These are phyloP conservation scores for Corapipo altera DNA, from an alignment of 2,113 vertebrate species.

Conservation along the genomic window DNA sequence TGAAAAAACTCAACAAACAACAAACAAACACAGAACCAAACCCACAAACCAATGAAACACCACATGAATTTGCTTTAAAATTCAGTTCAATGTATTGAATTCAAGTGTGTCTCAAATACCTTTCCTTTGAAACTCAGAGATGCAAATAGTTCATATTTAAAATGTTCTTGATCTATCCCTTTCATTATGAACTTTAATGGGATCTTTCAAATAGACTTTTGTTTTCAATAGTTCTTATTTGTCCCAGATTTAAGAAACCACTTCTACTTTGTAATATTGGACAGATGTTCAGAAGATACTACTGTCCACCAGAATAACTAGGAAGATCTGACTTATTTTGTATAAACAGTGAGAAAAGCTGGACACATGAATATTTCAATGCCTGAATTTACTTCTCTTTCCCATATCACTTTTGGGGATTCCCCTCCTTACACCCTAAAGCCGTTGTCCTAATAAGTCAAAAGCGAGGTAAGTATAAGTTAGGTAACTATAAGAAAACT, in stretches of 20 bases:
- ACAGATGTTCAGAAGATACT: background rate
- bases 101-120: background rate
- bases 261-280: background rate
- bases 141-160: background rate
- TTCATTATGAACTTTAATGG: background rate
- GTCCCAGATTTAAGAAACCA: background rate
- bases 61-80: background rate
- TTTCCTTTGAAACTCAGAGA: background rate
- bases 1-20: background rate
- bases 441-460: background rate
- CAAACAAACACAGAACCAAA: background rate
- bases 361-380: background rate
- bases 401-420: background rate
- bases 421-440: background rate
- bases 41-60: rapidly evolving
- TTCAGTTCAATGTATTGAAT: background rate
- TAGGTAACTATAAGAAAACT: background rate
- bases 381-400: background rate
- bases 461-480: background rate
- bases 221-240: background rate
- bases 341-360: background rate
- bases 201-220: background rate
- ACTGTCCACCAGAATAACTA: background rate
- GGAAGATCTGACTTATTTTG: background rate
- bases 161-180: background rate